These are phyloP conservation scores for Corbicula japonica DNA, from an alignment of 2,888 invertebrate genomes.

Conservation along the genomic window DNA sequence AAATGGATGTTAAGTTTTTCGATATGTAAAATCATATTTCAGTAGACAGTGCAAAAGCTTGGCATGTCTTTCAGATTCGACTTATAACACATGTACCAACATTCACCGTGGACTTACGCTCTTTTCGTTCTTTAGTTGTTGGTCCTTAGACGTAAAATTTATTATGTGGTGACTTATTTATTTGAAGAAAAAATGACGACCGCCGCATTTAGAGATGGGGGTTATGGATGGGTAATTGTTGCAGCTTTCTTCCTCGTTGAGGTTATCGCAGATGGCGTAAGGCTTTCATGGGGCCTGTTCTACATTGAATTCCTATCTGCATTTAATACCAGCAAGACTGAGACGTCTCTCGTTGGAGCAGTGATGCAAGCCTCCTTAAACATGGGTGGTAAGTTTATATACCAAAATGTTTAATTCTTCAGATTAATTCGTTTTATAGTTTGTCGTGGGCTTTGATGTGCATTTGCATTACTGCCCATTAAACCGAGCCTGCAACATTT, in stretches of 20 bases:
- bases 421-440: too few relatives aligned
- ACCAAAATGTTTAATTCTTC: not conserved
- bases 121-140: too few relatives aligned
- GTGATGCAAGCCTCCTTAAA: slow-evolving; percentile 39
- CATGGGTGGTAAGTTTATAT: slow-evolving; percentile 34
- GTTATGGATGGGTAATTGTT: slow-evolving; percentile 57
- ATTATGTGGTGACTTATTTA: too few relatives aligned
- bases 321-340: slow-evolving; percentile 46
- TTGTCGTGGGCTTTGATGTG: not conserved
- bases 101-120: too few relatives aligned
- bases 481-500: not conserved
- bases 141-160: too few relatives aligned
- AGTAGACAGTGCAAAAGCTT: too few relatives aligned
- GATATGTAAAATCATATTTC: too few relatives aligned
- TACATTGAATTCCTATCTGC: slow-evolving; percentile 50
- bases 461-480: not conserved
- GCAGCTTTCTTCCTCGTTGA: slow-evolving; percentile 42
- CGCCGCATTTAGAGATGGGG: too few relatives aligned
- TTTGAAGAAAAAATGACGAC: too few relatives aligned
- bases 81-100: too few relatives aligned
- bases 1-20: too few relatives aligned
- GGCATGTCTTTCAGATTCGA: too few relatives aligned
- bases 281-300: slow-evolving; percentile 52
- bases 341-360: slow-evolving; percentile 55
- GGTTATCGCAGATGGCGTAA: slow-evolving; percentile 48